Evolutionary conservation across 2,797 vertebrate species (phyloP), one percentile per base, ranked within the genome.

Genomic region (Remorina albescens): DNA sequence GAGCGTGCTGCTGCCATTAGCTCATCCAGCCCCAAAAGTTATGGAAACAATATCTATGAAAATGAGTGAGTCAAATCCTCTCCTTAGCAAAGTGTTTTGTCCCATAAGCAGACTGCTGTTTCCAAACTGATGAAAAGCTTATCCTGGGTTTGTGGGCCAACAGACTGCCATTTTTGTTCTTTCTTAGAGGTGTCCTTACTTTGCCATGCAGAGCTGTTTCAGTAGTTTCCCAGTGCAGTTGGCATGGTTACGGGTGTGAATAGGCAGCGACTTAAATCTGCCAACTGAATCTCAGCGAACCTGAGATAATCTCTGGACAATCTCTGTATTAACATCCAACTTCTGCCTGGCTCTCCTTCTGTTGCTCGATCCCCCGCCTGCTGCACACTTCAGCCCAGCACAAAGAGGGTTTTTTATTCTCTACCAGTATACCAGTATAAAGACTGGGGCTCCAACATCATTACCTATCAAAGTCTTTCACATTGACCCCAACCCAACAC

Each of bases 61-160:
- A 94, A 92, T 93, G 72, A 91, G 86, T 12, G 67, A 83, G 71
- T 76, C 56, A 68, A 89, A 88, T 90, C 86, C 82, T 86, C 76
- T 76, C 71, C 79, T 71, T 69, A 7, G 55, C 66, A 75, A 83
- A 76, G 72, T 85, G 81, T 85, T 86, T 82, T 87, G 86, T 88
- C 88, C 85, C 77, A 76, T 85, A 90, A 82, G 85, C 80, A 88
- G 79, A 64, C 81, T 79, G 77, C 87, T 88, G 87, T 87, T 92
- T 85, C 73, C 81, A 70, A 88, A 88, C 83, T 94, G 93, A 94
- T 94, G 94, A 93, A 89, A 86, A 82, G 91, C 91, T 95, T 94
- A 93, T 86, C 78, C 75, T 44, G 88, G 91, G 85, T 88, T 87
- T 89, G 81, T 62, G 71, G 86, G 73, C 83, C 85, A 78, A 90